Evolutionary conservation across 2,113 vertebrate species (phyloP).

Genomic region (Sigmodon hispidus): DNA sequence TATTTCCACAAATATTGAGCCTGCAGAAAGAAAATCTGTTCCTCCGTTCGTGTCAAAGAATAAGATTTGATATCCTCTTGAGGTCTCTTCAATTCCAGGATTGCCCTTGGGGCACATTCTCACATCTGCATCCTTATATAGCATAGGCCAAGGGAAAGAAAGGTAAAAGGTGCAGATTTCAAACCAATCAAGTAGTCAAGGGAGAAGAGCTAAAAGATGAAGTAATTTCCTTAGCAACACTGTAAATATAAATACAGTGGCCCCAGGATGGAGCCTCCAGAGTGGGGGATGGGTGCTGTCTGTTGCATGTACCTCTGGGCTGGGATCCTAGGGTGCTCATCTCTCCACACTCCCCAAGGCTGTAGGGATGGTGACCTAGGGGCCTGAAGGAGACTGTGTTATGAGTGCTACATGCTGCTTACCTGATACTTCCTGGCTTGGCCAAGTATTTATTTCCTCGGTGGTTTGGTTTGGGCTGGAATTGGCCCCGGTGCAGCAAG

Average conservation of each 20-base stretch:
- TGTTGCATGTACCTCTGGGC: not conserved
- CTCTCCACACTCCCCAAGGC: not conserved
- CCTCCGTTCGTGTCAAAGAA: not conserved
- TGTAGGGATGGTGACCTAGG: not conserved
- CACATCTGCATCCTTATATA: not conserved
- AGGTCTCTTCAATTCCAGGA: constrained; percentile 4
- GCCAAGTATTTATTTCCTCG: constrained; percentile 93
- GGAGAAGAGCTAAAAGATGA: constrained; percentile 56
- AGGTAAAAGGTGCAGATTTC: constrained; percentile 28
- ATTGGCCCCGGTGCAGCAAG: constrained; percentile 93
- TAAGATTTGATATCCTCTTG: constrained; percentile 12
- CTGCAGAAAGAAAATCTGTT: not conserved
- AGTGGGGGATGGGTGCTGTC: not conserved
- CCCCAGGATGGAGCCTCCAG: not conserved
- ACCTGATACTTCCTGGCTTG: constrained; percentile 87
- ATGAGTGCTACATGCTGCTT: constrained; percentile 68
- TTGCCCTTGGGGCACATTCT: not conserved
- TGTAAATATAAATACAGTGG: constrained; percentile 67
- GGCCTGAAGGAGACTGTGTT: not conserved
- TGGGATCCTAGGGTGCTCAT: not conserved
- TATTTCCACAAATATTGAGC: not conserved
- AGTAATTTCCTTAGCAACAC: constrained; percentile 73
- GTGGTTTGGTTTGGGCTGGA: constrained; percentile 93
- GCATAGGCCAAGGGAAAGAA: constrained; percentile 41
- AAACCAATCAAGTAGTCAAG: constrained; percentile 46